Percentiles rank a stretch among this genome's conserved stretches.
Conservation (phyloP, 2,113 vertebrate genomes). For the Phocoena sinus region DNA sequence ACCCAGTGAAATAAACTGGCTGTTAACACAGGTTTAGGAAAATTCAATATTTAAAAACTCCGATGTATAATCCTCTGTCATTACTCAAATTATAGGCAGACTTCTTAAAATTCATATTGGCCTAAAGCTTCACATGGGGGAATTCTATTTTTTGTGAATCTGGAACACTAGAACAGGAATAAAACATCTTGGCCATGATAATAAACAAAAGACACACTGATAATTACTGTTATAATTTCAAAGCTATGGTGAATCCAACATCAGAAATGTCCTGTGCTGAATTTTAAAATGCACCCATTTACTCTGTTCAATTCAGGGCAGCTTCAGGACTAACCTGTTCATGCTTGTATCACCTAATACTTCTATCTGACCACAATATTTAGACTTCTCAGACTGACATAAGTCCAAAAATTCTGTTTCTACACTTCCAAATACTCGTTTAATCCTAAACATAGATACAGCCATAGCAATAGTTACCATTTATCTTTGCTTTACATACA, state of each 20-base stretch:
- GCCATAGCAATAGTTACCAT: not conserved
- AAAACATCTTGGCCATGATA: not conserved
- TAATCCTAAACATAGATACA: not conserved
- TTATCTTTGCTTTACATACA: not conserved
- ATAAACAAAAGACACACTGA: not conserved
- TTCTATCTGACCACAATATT: not conserved
- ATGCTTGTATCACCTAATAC: not conserved
- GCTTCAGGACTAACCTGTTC: not conserved
- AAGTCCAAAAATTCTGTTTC: not conserved
- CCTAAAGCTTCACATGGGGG: not conserved
- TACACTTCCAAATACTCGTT: not conserved
- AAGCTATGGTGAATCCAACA: not conserved
- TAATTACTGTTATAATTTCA: not conserved
- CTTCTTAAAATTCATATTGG: slow-evolving; percentile 6
- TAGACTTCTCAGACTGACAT: not conserved
- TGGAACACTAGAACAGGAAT: not conserved
- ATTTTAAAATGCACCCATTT: not conserved
- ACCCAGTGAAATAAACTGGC: not conserved
- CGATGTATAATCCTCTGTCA: not conserved
- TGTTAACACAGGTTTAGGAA: not conserved
- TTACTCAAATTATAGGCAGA: slow-evolving; percentile 6
- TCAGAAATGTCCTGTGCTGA: not conserved
- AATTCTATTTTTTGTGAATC: not conserved
- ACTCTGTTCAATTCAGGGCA: not conserved
- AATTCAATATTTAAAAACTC: slow-evolving; percentile 7